A percentile compares a stretch with the other conserved stretches of the same genome.
Conservation (phyloP, 2,888 invertebrate species). For the Pycnomerus fuliginosus region DNA sequence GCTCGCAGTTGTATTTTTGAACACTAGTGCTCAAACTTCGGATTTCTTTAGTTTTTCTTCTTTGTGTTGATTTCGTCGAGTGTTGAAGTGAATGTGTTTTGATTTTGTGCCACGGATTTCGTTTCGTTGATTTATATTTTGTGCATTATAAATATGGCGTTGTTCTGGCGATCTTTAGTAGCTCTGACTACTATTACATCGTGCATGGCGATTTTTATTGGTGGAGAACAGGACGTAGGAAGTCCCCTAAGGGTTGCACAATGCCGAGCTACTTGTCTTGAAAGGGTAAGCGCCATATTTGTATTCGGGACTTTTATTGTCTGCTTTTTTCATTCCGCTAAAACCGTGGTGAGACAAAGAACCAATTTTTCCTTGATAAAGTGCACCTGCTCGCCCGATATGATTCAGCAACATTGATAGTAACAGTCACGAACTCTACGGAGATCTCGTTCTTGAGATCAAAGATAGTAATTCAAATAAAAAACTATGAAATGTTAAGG, state of each 20-base stretch:
- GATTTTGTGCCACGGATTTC: slow-evolving; percentile 22
- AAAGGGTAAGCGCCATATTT: slow-evolving; percentile 60
- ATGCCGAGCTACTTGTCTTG: slow-evolving; percentile 70
- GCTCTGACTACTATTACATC: slow-evolving; percentile 43
- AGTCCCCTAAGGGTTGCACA: slow-evolving; percentile 72
- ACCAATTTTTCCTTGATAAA: slow-evolving; percentile 22
- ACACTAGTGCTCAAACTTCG: no score
- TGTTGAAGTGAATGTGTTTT: slow-evolving; percentile 24
- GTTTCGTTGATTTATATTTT: no score
- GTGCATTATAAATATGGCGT: no score
- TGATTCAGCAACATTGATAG: slow-evolving; percentile 45
- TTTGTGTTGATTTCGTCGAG: slow-evolving; percentile 12
- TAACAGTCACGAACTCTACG: slow-evolving; percentile 36
- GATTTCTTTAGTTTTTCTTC: slow-evolving; percentile 2
- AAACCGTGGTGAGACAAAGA: slow-evolving; percentile 8
- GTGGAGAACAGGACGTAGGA: slow-evolving; percentile 66
- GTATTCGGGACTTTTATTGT: slow-evolving; percentile 21
- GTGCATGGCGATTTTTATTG: slow-evolving; percentile 49
- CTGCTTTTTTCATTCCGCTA: slow-evolving; percentile 9
- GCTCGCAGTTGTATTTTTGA: slow-evolving; percentile 14
- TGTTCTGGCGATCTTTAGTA: slow-evolving; percentile 44
- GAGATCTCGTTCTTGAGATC: slow-evolving; percentile 28
- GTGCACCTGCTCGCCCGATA: slow-evolving; percentile 41
- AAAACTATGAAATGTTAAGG: neutral
- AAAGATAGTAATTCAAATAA: slow-evolving; percentile 6